phyloP scores from a whole-genome alignment of 2,888 invertebrate species.

The Machimus atricapillus region DNA sequence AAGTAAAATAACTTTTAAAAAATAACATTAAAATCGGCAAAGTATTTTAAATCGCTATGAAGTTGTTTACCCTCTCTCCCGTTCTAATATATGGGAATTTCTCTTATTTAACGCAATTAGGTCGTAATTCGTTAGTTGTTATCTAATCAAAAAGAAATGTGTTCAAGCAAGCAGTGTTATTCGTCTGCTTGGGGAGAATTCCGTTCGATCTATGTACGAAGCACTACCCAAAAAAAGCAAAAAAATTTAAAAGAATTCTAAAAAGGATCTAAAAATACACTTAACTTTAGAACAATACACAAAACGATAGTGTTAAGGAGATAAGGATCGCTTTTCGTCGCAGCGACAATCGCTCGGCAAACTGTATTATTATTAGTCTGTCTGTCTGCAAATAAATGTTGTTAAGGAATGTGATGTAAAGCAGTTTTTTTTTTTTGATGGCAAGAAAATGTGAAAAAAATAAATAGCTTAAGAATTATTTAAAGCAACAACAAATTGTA shows the following conservation, averaged over 20 bases:
- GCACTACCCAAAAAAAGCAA: neutral
- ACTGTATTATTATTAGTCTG: slow-evolving; percentile 1
- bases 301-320: slow-evolving; percentile 14
- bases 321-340: neutral
- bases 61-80: neutral
- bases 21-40: neutral
- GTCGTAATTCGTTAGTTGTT: slow-evolving; percentile 23
- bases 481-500: slow-evolving; percentile 26
- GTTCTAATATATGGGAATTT: neutral
- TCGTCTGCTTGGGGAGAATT: neutral
- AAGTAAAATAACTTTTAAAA: neutral
- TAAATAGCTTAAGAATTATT: slow-evolving; percentile 18
- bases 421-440: neutral
- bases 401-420: slow-evolving; percentile 22
- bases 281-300: slow-evolving; percentile 5
- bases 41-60: slow-evolving; percentile 26
- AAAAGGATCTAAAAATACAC: slow-evolving; percentile 1
- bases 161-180: neutral
- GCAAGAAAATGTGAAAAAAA: slow-evolving; percentile 5
- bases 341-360: neutral
- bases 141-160: slow-evolving; percentile 20
- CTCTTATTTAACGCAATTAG: slow-evolving; percentile 16
- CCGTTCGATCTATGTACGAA: neutral
- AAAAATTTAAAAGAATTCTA: slow-evolving; percentile 1
- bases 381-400: slow-evolving; percentile 25